Evolutionary conservation across 2,888 invertebrate genomes (phyloP), one percentile per base, ranked within the genome.

Genomic region (Ennomos quercinarius): DNA sequence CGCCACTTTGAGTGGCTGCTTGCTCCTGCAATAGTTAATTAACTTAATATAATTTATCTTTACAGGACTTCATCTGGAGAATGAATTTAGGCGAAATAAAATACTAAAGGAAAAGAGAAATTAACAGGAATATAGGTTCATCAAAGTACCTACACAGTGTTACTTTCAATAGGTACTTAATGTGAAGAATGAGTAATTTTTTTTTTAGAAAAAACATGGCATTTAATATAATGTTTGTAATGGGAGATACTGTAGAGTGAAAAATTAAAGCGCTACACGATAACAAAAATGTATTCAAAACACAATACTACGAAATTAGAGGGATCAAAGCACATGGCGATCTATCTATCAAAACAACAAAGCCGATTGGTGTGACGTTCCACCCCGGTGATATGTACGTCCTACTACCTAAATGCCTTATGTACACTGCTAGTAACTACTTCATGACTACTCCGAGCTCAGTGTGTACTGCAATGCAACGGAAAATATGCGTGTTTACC

Each of bases 401-500:
- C 90, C 89, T 91, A 91, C 89, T 91, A 92, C 91, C 92, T 92
- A 92, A 92, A 92, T 91, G 92, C 92, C 92, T 92, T 91, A 92
- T 92, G 92, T 92, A 92, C 91, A 89, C 87, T 83, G 88, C 91
- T 91, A 91, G 92, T 92, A 87, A 92, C 91, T 91, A 89, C 91
- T 92, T 89, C 92, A 91, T 91, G 91, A 91, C 91, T 91, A 90
- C 91, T 91, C 90, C 81, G 91, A 91, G 91, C 91, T 92, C 92
- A 92, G 92, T 92, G 91, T 91, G 92, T 91, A 91, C 91, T 91
- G 91, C 91, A 92, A 89, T 92, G 92, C 92, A 92, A 92, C 91
- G 91, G 92, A 92, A 92, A 92, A 92, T 92, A 92, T 92, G 92
- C 92, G 92, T 91, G 91, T 92, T 92, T 91, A 91, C 91, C 91